phyloP scores from a whole-genome alignment of 2,888 invertebrate genomes.

The Andrena haemorrhoa region DNA sequence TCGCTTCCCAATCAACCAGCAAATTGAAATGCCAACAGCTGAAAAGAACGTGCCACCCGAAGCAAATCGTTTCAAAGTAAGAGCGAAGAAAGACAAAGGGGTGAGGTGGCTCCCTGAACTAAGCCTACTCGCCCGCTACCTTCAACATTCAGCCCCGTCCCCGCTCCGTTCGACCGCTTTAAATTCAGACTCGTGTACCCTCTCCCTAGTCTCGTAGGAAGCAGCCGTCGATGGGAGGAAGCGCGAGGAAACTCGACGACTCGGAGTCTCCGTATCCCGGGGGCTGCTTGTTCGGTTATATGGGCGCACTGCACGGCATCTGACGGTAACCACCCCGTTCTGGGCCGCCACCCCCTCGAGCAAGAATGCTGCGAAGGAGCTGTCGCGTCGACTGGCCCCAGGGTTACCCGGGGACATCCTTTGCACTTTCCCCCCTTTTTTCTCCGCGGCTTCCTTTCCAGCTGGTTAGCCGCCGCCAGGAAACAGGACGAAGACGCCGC shows the following conservation, averaged over 20 bases:
- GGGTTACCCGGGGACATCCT: conserved; percentile 54
- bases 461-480: conserved; percentile 62
- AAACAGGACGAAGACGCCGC: conserved; percentile 55
- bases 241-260: conserved; percentile 39
- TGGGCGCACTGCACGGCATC: conserved; percentile 15
- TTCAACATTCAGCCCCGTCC: conserved; percentile 3
- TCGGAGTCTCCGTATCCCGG: conserved; percentile 28
- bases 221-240: conserved; percentile 16
- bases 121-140: background rate
- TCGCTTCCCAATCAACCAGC: no score
- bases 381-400: conserved; percentile 41
- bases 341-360: conserved; percentile 58
- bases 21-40: no score
- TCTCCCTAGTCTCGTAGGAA: conserved; percentile 1
- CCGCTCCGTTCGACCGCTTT: background rate
- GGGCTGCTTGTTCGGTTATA: conserved; percentile 24
- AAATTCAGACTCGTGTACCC: conserved; percentile 50
- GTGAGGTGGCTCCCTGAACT: background rate
- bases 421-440: conserved; percentile 42
- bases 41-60: background rate
- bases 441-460: conserved; percentile 56
- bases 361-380: conserved; percentile 62
- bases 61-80: background rate
- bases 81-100: background rate
- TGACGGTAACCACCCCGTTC: conserved; percentile 1